A percentile compares a stretch with the other conserved stretches of the same genome.
Conservation (phyloP, 2,113 vertebrate genomes). For the Sorex fumeus region DNA sequence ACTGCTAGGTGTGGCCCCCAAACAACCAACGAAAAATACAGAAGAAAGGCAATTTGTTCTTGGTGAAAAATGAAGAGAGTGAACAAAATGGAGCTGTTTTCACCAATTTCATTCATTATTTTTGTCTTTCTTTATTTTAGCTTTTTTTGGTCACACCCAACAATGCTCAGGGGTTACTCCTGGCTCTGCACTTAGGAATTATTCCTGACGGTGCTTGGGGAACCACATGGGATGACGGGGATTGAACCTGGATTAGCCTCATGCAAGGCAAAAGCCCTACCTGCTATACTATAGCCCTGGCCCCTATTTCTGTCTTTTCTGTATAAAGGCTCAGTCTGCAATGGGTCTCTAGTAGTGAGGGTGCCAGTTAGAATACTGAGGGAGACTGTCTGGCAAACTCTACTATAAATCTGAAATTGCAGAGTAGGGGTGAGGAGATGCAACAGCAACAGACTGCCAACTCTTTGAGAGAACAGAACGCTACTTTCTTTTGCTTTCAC, state of each 20-base stretch:
- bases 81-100: not conserved
- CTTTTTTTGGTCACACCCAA: too few relatives aligned
- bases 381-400: not conserved
- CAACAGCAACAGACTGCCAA: not conserved
- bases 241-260: too few relatives aligned
- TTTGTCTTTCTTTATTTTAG: not conserved
- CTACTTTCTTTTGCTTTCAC: not conserved
- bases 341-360: not conserved
- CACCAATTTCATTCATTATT: not conserved
- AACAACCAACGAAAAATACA: too few relatives aligned
- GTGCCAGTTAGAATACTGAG: not conserved
- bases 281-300: too few relatives aligned
- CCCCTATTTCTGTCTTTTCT: too few relatives aligned
- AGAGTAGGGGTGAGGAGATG: not conserved
- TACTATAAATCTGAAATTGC: not conserved
- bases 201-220: too few relatives aligned
- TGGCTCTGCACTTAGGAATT: too few relatives aligned
- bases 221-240: too few relatives aligned
- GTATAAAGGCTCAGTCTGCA: not conserved
- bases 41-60: not conserved
- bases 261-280: too few relatives aligned
- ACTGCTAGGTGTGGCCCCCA: too few relatives aligned
- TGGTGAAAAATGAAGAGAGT: not conserved
- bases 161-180: too few relatives aligned
- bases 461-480: not conserved